These are phyloP conservation scores for Microctenopoma steveboyesi DNA, from an alignment of 2,797 vertebrate genomes.

Conservation along the genomic window DNA sequence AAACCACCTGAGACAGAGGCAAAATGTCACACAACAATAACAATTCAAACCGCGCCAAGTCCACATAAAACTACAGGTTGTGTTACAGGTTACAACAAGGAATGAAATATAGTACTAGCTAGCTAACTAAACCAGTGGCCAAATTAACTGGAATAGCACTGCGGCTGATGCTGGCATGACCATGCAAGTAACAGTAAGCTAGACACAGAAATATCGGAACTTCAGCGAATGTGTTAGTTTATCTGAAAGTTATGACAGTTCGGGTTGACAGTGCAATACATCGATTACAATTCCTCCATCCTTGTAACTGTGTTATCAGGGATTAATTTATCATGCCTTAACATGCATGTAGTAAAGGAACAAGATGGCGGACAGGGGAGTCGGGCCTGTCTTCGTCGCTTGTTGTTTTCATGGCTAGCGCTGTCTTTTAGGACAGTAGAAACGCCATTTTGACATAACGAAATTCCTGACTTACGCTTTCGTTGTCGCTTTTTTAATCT, in stretches of 20 bases:
- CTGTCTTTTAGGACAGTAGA: neutral
- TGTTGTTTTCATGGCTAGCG: slow-evolving; percentile 53
- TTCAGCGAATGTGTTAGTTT: neutral
- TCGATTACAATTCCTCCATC: slow-evolving; percentile 86
- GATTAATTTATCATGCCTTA: slow-evolving; percentile 87
- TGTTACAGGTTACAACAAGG: no score
- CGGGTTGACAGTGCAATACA: slow-evolving; percentile 77
- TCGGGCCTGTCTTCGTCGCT: slow-evolving; percentile 32
- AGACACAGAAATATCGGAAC: neutral
- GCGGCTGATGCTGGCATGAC: neutral
- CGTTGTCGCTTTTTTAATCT: neutral
- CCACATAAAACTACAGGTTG: neutral
- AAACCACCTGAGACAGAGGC: neutral
- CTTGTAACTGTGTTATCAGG: slow-evolving; percentile 80
- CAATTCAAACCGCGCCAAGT: accelerated
- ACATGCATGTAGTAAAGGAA: slow-evolving; percentile 41
- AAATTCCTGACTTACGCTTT: slow-evolving; percentile 45
- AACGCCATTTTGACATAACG: slow-evolving; percentile 46
- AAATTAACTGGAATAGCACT: neutral
- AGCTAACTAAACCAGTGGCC: neutral
- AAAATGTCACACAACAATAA: neutral
- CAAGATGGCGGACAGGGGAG: slow-evolving; percentile 77
- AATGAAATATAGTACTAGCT: neutral
- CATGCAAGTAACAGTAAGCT: neutral
- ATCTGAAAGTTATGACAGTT: slow-evolving; percentile 16